Evolutionary conservation across 1,140 invertebrate species (phyloP).

Genomic region (Bombus huntii): DNA sequence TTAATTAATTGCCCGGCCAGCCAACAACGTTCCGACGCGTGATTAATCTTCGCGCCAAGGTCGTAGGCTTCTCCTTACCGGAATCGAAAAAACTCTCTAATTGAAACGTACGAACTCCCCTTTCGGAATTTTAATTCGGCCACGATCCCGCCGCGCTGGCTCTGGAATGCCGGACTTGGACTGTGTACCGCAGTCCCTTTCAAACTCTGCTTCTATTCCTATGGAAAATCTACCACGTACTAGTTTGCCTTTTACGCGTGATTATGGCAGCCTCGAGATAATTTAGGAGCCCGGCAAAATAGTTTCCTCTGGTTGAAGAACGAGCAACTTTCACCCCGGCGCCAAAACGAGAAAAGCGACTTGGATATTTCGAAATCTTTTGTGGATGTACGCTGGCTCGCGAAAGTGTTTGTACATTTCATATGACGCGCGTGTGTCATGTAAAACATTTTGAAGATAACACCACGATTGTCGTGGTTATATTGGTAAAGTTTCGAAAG

Average conservation of each 20-base stretch:
- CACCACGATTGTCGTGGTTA: too few relatives aligned
- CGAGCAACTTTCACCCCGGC: not conserved
- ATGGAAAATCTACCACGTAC: not conserved
- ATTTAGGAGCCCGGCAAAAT: not conserved
- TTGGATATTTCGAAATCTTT: too few relatives aligned
- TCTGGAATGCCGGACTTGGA: not conserved
- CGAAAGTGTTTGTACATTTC: too few relatives aligned
- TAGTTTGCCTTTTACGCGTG: not conserved
- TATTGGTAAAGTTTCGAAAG: too few relatives aligned
- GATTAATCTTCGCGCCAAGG: conserved; percentile 40
- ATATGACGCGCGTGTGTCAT: too few relatives aligned
- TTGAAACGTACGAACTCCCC: conserved; percentile 41
- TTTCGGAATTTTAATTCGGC: conserved; percentile 10
- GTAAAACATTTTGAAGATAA: too few relatives aligned
- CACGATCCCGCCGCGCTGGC: not conserved
- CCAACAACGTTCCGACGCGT: conserved; percentile 25
- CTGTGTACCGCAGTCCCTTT: not conserved
- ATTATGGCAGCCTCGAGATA: not conserved
- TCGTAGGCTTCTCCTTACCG: conserved; percentile 20
- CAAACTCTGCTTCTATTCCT: not conserved
- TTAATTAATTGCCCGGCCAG: conserved; percentile 52
- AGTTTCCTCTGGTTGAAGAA: not conserved
- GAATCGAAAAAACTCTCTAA: conserved; percentile 49
- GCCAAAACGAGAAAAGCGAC: not conserved
- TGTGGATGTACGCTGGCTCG: too few relatives aligned